phyloP scores from a whole-genome alignment of 2,113 vertebrate species.

The Danio rerio region DNA sequence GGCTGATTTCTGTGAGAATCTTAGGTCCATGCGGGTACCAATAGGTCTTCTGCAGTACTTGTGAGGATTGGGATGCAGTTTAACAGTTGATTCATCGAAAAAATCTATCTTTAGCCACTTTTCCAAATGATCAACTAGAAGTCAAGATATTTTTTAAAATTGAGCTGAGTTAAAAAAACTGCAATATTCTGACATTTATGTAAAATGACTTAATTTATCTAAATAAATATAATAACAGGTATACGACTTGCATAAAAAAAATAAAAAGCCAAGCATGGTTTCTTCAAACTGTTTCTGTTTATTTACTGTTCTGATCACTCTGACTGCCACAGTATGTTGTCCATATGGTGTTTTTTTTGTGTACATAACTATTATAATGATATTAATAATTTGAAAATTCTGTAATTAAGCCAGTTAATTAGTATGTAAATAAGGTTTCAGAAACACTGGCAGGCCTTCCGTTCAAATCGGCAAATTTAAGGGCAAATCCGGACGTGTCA shows the following conservation, averaged over 20 bases:
- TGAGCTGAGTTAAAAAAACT: too few relatives aligned
- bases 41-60: too few relatives aligned
- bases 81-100: too few relatives aligned
- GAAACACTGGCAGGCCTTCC: slow-evolving; percentile 53
- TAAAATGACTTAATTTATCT: too few relatives aligned
- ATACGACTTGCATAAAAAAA: neutral
- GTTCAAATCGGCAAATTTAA: slow-evolving; percentile 60
- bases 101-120: too few relatives aligned
- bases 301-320: neutral
- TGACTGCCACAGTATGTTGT: slow-evolving; percentile 18
- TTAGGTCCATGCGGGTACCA: too few relatives aligned
- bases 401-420: slow-evolving; percentile 62
- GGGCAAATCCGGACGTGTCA: slow-evolving; percentile 64
- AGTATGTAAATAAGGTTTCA: slow-evolving; percentile 63
- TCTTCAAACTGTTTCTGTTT: neutral
- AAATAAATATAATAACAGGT: too few relatives aligned
- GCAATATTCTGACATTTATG: too few relatives aligned
- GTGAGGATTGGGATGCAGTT: too few relatives aligned
- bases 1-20: too few relatives aligned
- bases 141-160: too few relatives aligned
- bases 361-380: slow-evolving; percentile 54
- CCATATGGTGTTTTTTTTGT: slow-evolving; percentile 31
- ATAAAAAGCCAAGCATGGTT: neutral
- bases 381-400: slow-evolving; percentile 60
- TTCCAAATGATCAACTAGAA: too few relatives aligned